phyloP scores from a whole-genome alignment of 2,113 vertebrate genomes.

The Entelurus aequoreus region DNA sequence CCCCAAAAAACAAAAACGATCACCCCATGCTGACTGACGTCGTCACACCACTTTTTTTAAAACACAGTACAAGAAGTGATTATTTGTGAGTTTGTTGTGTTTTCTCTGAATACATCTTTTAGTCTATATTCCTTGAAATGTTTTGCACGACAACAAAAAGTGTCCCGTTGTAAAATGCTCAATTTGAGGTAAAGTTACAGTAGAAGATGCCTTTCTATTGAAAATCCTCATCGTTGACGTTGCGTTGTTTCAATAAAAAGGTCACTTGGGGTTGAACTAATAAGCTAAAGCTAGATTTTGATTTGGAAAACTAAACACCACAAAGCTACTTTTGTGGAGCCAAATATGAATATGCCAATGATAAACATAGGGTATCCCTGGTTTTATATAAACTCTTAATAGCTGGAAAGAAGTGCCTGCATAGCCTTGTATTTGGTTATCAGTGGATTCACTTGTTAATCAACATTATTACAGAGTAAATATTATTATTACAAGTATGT shows the following conservation, averaged over 20 bases:
- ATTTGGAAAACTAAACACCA: constrained; percentile 9
- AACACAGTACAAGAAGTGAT: constrained; percentile 41
- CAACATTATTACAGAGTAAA: not conserved
- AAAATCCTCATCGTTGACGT: constrained; percentile 19
- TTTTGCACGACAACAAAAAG: constrained; percentile 31
- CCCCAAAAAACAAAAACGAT: constrained; percentile 41
- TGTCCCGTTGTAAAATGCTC: constrained; percentile 34
- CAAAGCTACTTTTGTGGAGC: constrained; percentile 16
- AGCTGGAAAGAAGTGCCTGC: constrained; percentile 52
- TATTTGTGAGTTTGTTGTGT: not conserved
- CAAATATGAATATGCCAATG: not conserved
- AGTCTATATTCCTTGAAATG: constrained; percentile 32
- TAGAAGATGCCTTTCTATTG: constrained; percentile 38
- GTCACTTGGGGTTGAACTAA: constrained; percentile 62
- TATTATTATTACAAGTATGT: not conserved
- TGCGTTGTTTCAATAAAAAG: constrained; percentile 47
- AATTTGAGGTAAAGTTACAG: constrained; percentile 69
- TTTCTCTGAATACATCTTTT: constrained; percentile 2
- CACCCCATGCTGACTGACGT: constrained; percentile 32
- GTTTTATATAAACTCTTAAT: constrained; percentile 8
- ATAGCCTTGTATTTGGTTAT: constrained; percentile 47
- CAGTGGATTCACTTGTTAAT: constrained; percentile 19
- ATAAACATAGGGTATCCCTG: not conserved
- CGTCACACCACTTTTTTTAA: constrained; percentile 35
- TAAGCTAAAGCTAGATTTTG: constrained; percentile 5